Conservation (phyloP, 2,797 vertebrate species). For the Bufotes viridis region DNA sequence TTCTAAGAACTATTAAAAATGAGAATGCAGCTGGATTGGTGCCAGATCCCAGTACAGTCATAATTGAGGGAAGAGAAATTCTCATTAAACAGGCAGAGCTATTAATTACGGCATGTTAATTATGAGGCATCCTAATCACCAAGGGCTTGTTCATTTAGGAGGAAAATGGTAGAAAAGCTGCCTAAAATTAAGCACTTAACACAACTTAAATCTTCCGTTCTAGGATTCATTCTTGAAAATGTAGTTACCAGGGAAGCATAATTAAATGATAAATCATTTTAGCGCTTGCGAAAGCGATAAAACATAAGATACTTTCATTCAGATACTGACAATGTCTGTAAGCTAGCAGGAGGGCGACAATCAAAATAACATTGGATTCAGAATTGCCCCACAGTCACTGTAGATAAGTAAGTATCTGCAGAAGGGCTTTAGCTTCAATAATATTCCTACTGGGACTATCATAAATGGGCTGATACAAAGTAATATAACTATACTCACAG, state of each 20-base stretch:
- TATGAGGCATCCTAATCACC: conserved; percentile 53
- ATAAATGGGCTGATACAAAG: neutral
- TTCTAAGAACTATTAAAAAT: conserved; percentile 58
- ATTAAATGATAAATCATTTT: conserved; percentile 39
- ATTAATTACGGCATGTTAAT: conserved; percentile 62
- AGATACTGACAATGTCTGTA: conserved; percentile 19
- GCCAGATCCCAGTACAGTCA: conserved; percentile 56
- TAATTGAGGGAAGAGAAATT: conserved; percentile 55
- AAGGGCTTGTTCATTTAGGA: conserved; percentile 54
- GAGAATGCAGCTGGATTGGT: conserved; percentile 42
- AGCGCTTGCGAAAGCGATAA: conserved; percentile 12
- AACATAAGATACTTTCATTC: conserved; percentile 15
- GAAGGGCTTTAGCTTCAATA: neutral
- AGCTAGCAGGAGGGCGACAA: neutral
- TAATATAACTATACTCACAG: neutral
- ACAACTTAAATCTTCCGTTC: conserved; percentile 45
- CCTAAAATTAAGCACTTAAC: conserved; percentile 48
- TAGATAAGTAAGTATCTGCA: neutral
- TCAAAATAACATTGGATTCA: neutral
- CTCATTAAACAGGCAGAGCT: conserved; percentile 58
- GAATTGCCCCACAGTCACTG: neutral
- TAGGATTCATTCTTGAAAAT: conserved; percentile 24
- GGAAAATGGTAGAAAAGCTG: conserved; percentile 52
- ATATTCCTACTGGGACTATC: neutral
- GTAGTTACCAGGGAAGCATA: conserved; percentile 17